A percentile compares a stretch with the other conserved stretches of the same genome.
phyloP scores from a whole-genome alignment of 2,797 vertebrate genomes.

The Chelmon rostratus region DNA sequence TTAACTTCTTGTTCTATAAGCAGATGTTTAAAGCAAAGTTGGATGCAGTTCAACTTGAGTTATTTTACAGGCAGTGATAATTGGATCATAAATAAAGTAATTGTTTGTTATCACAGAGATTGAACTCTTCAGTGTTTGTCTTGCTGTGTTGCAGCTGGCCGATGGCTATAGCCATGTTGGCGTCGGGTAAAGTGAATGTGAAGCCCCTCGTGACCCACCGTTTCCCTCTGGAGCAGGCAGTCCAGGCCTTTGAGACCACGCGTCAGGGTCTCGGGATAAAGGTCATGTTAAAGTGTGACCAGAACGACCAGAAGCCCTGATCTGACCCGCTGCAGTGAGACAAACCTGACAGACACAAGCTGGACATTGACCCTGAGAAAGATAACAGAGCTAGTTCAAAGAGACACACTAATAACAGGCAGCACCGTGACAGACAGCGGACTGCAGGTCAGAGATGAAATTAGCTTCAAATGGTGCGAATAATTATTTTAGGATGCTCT shows the following conservation, averaged over 20 bases:
- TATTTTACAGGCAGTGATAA: not conserved
- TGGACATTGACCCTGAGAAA: conserved; percentile 57
- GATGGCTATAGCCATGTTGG: conserved; percentile 93
- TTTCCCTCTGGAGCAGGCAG: conserved; percentile 94
- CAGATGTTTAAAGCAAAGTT: conserved; percentile 3
- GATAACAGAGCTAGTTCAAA: conserved; percentile 47
- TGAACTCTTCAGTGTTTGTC: not conserved
- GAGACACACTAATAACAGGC: conserved; percentile 1
- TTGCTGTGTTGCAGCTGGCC: conserved; percentile 91
- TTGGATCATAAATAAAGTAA: not conserved
- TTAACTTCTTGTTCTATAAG: not conserved
- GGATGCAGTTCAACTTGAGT: not conserved
- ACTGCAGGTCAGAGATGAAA: not conserved
- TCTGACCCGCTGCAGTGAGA: conserved; percentile 5
- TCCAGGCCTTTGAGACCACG: conserved; percentile 93
- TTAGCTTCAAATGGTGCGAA: conserved; percentile 8
- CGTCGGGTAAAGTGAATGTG: conserved; percentile 91
- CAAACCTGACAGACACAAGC: conserved; percentile 18
- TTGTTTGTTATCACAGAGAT: not conserved
- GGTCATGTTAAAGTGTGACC: conserved; percentile 98
- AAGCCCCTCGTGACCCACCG: conserved; percentile 96
- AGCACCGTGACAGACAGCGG: not conserved
- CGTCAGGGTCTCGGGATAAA: conserved; percentile 92
- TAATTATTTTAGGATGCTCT: not conserved
- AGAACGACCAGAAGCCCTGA: conserved; percentile 90